Conservation (phyloP, 2,797 vertebrate species). For the Danionella dracula region DNA sequence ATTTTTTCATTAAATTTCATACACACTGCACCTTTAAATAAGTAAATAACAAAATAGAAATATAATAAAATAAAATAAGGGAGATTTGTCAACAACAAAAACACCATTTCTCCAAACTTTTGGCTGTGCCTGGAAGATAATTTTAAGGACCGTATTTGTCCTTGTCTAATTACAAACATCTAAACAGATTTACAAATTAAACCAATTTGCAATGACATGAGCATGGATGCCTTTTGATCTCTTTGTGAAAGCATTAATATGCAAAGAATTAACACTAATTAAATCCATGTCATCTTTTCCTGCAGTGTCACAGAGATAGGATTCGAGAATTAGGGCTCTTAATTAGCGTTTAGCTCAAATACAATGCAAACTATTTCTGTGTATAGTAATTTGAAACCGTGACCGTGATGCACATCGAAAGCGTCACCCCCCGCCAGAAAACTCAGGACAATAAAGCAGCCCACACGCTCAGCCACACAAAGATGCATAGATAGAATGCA, state of each 20-base stretch:
- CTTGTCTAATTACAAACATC: no score
- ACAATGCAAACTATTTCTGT: not conserved
- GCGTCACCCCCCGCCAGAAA: slow-evolving; percentile 45
- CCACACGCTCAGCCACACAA: slow-evolving; percentile 49
- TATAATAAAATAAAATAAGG: not conserved
- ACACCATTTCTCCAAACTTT: not conserved
- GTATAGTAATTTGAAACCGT: not conserved
- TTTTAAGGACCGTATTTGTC: no score
- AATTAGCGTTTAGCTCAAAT: not conserved
- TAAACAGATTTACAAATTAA: not conserved
- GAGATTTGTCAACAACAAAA: no score
- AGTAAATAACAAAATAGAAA: no score
- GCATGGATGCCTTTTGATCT: not conserved
- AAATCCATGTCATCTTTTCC: not conserved
- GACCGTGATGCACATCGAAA: not conserved
- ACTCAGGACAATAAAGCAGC: slow-evolving; percentile 39
- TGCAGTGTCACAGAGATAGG: not conserved
- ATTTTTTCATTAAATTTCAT: no score
- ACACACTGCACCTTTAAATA: no score
- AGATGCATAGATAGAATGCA: slow-evolving; percentile 52
- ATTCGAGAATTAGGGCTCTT: not conserved
- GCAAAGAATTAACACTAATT: not conserved
- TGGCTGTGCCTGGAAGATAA: not conserved
- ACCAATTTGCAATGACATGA: not conserved
- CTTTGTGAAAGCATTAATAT: not conserved